Base-by-base conservation (phyloP, 2,797 vertebrate genomes). In the Pangasius krempfi region DNA sequence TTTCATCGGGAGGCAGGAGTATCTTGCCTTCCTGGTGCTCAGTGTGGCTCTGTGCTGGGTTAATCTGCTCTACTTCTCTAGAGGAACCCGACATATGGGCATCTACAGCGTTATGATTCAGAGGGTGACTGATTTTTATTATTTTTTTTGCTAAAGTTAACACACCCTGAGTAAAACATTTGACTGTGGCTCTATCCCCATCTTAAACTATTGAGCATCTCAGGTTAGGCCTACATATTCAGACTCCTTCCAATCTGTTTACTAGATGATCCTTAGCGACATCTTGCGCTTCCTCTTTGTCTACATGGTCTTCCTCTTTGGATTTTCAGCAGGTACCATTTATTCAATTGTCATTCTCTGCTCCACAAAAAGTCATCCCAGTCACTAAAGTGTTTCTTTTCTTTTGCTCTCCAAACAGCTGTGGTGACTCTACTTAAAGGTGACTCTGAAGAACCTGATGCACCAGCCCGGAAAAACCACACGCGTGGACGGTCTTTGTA, bases 21-120 rank as follows among this genome's bases (percentile, higher is more conserved):
- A 98, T 4, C 94, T 99, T 60, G 94, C 95, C 0, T 94, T 96
- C 87, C 94, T 98, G 90, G 98, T 98, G 70, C 88, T 97, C 82
- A 96, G 97, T 1, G 93, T 99, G 25, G 97, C 98, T 4, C 88
- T 99, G 94, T 97, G 97, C 54, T 99, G 98, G 98, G 90, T 99
- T 87, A 97, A 99, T 93, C 81, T 97, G 82, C 97, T 99, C 0
- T 99, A 98, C 92, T 99, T 95, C 88, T 97, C 96, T 22, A 96
- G 98, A 0, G 98, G 98, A 50, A 95, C 96, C 89, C 93, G 93
- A 84, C 95, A 96, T 93, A 97, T 97, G 5, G 98, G 98, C 12
- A 96, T 99, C 95, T 99, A 99, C 94, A 98, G 96, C 0, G 96
- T 99, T 93, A 99, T 99, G 98, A 98, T 99, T 90, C 98, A 99